phyloP scores from a whole-genome alignment of 2,113 vertebrate genomes.

The Mastomys natalensis region DNA sequence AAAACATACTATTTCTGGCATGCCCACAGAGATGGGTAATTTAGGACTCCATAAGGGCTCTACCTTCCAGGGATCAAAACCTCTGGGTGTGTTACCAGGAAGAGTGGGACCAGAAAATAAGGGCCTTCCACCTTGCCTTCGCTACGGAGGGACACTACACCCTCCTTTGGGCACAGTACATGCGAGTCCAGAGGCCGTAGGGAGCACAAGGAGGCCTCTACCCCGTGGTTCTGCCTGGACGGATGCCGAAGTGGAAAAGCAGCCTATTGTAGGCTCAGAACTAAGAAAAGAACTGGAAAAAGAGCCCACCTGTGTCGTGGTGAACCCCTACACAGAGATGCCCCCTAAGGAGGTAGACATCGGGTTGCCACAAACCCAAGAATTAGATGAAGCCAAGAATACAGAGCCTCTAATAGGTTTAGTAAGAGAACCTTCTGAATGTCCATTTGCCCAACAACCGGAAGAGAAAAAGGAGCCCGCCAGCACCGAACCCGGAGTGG shows the following conservation, averaged over 20 bases:
- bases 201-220: background rate
- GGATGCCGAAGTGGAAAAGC: background rate
- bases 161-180: background rate
- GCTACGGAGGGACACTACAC: background rate
- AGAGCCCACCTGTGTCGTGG: background rate
- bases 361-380: conserved; percentile 29
- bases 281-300: background rate
- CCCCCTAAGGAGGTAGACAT: conserved; percentile 23
- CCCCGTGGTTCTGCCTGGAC: background rate
- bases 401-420: conserved; percentile 9
- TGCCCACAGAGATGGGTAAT: background rate
- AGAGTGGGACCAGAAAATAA: conserved; percentile 21
- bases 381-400: background rate
- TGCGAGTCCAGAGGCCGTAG: background rate
- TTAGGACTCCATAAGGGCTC: background rate
- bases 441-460: background rate
- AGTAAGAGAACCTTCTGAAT: conserved; percentile 38
- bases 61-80: background rate
- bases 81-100: conserved; percentile 19
- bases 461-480: background rate
- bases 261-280: background rate
- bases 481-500: background rate
- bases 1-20: background rate
- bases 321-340: background rate
- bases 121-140: background rate